These are phyloP conservation scores for Sebastes reedi DNA, from an alignment of 2,797 vertebrate genomes.

Conservation along the genomic window DNA sequence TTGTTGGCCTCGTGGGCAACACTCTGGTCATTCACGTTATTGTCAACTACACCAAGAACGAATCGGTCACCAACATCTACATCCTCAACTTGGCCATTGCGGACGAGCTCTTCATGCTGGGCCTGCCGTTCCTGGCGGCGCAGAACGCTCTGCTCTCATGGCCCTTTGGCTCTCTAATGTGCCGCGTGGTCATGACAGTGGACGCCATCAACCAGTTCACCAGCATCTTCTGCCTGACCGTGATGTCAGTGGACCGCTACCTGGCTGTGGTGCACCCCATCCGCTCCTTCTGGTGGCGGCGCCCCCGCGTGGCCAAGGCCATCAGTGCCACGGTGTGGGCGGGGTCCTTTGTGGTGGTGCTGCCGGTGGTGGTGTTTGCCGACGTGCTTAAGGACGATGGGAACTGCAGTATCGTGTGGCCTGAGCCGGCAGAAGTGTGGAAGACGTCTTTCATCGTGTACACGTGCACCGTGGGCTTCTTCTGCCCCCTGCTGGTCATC, in stretches of 20 bases:
- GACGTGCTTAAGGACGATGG: conserved; percentile 89
- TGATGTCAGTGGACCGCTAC: conserved; percentile 97
- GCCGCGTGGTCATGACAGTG: conserved; percentile 91
- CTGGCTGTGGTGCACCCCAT: conserved; percentile 94
- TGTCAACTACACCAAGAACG: conserved; percentile 87
- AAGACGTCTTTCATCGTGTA: conserved; percentile 91
- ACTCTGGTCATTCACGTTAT: conserved; percentile 93
- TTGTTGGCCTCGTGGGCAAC: conserved; percentile 90
- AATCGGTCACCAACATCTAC: conserved; percentile 96
- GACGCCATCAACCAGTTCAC: conserved; percentile 98
- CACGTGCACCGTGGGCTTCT: conserved; percentile 91
- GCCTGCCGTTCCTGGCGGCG: conserved; percentile 92
- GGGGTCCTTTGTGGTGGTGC: conserved; percentile 89
- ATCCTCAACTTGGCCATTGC: conserved; percentile 95
- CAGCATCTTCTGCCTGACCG: conserved; percentile 95
- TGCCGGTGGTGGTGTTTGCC: conserved; percentile 91
- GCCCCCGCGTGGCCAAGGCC: conserved; percentile 88
- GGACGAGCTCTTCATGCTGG: conserved; percentile 94
- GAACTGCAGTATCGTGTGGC: conserved; percentile 96
- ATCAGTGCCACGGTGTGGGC: conserved; percentile 90
- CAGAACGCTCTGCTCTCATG: conserved; percentile 94
- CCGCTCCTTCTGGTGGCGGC: conserved; percentile 90
- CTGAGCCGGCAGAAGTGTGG: conserved; percentile 91
- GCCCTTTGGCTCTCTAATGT: conserved; percentile 93
- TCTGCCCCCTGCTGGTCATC: conserved; percentile 92